phyloP scores from a whole-genome alignment of 2,888 invertebrate species.

The Tenthredo distinguenda region DNA sequence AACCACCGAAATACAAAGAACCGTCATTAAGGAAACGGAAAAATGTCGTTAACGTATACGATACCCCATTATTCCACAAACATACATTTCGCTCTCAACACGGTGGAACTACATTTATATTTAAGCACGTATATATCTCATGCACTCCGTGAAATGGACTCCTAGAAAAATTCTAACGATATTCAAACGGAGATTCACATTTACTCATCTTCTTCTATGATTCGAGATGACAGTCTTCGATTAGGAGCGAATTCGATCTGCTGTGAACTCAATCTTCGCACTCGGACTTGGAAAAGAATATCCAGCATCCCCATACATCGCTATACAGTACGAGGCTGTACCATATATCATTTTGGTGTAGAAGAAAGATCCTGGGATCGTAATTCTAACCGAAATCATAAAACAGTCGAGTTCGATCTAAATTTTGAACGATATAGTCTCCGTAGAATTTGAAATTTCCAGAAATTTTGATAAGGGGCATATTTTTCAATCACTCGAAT shows the following conservation, averaged over 20 bases:
- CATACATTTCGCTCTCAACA: not conserved
- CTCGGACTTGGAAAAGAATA: not conserved
- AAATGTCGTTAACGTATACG: conserved; percentile 39
- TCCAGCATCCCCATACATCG: not conserved
- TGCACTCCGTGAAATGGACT: not conserved
- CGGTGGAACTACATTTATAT: not conserved
- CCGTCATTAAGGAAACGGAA: conserved; percentile 37
- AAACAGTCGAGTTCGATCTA: not conserved
- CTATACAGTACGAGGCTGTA: not conserved
- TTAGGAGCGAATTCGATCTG: not conserved
- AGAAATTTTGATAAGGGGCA: not conserved
- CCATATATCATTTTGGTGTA: not conserved
- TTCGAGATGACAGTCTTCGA: not conserved
- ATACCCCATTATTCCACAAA: not conserved
- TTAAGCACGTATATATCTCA: not conserved
- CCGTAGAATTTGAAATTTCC: not conserved
- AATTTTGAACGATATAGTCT: not conserved
- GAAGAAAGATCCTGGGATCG: not conserved
- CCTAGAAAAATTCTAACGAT: not conserved
- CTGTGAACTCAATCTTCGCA: not conserved
- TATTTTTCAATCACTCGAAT: not conserved
- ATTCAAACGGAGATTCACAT: not conserved
- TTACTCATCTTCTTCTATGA: not conserved
- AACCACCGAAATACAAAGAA: not conserved
- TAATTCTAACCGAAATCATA: not conserved